Evolutionary conservation across 53 echinoderm and acorn worm genomes (phyloP).

Genomic region (Crossaster papposus): DNA sequence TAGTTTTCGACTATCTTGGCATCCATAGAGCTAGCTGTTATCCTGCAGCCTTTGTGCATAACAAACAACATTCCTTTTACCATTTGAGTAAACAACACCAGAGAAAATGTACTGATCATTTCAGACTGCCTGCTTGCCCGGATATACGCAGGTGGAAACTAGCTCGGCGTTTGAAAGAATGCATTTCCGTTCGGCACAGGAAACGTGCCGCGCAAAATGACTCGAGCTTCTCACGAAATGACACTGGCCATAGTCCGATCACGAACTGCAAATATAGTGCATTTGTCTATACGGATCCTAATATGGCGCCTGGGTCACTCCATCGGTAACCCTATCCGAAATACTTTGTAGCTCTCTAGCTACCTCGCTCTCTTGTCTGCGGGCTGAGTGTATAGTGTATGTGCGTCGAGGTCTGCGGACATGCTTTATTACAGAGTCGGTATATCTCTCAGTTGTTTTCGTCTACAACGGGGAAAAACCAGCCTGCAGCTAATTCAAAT

Average conservation of each 20-base stretch:
- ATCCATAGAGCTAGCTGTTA: no score
- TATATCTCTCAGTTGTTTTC: no score
- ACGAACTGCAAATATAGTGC: slow-evolving; percentile 7
- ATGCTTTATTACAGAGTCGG: no score
- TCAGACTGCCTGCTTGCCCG: neutral
- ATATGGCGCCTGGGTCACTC: neutral
- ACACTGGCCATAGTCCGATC: neutral
- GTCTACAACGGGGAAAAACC: no score
- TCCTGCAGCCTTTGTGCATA: no score
- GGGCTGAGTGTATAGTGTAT: no score
- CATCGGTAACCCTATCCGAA: neutral
- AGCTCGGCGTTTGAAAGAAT: neutral
- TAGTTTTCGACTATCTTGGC: no score
- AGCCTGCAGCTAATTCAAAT: no score
- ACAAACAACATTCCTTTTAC: no score
- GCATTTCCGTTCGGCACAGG: slow-evolving; percentile 18
- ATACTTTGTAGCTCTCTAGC: neutral
- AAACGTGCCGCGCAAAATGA: neutral
- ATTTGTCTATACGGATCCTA: neutral
- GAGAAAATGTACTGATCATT: no score
- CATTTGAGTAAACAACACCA: no score
- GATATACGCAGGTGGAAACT: neutral
- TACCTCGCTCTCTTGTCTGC: neutral
- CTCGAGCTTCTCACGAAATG: neutral
- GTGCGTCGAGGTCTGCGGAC: no score